These are phyloP conservation scores for Bursaphelenchus okinawaensis DNA, from an alignment of 2,888 invertebrate species.

Conservation along the genomic window DNA sequence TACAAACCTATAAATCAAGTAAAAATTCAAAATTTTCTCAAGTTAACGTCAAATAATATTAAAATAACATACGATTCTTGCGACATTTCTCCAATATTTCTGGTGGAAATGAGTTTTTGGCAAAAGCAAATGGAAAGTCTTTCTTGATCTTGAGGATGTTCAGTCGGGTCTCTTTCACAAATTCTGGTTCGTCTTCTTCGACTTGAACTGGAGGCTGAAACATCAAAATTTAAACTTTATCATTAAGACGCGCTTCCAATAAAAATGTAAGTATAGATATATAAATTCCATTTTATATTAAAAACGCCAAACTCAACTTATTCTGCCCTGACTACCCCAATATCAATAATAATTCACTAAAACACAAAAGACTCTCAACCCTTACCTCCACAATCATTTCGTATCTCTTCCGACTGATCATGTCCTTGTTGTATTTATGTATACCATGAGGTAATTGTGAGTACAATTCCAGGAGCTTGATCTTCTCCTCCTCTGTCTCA, in stretches of 20 bases:
- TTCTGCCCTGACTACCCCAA: too few species aligned
- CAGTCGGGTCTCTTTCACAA: background rate
- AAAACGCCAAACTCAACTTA: too few species aligned
- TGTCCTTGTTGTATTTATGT: slow-evolving; percentile 11
- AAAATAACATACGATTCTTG: background rate
- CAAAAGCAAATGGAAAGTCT: slow-evolving; percentile 6
- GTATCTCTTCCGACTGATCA: slow-evolving; percentile 5
- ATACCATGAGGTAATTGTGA: background rate
- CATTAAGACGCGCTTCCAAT: too few species aligned
- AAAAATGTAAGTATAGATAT: too few species aligned
- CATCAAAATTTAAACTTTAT: background rate
- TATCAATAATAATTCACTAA: too few species aligned
- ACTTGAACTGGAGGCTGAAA: slow-evolving; percentile 9
- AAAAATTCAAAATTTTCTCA: too few species aligned
- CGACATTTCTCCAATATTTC: slow-evolving; percentile 5
- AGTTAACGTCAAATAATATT: background rate
- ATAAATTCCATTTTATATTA: too few species aligned
- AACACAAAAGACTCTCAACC: background rate
- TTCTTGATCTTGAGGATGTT: slow-evolving; percentile 1
- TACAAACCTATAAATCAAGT: too few species aligned
- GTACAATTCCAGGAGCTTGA: background rate
- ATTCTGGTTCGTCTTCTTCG: slow-evolving; percentile 6
- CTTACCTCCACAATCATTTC: slow-evolving; percentile 11
- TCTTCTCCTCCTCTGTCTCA: background rate
- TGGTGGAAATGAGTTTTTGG: background rate